Percentiles rank a stretch among this genome's conserved stretches.
These are phyloP conservation scores for Drosophila parabipectinata DNA, from an alignment of 1,140 invertebrate genomes.

Conservation along the genomic window DNA sequence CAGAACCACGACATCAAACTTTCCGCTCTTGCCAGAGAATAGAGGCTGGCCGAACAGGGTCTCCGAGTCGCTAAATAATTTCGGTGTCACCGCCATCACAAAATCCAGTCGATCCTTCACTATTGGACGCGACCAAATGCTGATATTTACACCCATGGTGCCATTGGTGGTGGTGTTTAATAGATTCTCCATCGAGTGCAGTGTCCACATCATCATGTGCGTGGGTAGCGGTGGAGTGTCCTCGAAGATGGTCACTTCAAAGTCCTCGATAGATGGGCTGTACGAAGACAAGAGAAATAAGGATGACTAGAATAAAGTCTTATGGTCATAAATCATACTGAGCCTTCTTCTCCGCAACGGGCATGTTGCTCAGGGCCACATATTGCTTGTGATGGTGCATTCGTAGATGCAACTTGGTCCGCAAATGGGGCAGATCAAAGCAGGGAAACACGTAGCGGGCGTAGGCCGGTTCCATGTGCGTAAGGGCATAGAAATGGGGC, in stretches of 20 bases:
- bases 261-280: conserved; percentile 1
- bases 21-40: not conserved
- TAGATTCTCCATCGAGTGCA: conserved; percentile 13
- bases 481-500: conserved; percentile 86
- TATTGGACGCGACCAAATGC: conserved; percentile 6
- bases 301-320: too few relatives aligned
- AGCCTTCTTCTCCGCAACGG: conserved; percentile 55
- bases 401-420: conserved; percentile 91
- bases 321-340: conserved; percentile 4
- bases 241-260: conserved; percentile 14
- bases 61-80: not conserved
- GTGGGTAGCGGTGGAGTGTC: conserved; percentile 18
- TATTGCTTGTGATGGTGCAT: conserved; percentile 87
- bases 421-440: conserved; percentile 95
- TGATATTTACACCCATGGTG: not conserved
- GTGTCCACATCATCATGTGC: conserved; percentile 15
- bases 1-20: conserved; percentile 13
- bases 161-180: not conserved
- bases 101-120: not conserved
- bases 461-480: conserved; percentile 93
- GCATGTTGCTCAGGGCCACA: conserved; percentile 92
- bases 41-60: conserved; percentile 1
- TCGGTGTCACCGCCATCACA: not conserved
- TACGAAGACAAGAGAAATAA: not conserved
- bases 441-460: conserved; percentile 95